Base-by-base conservation (phyloP, 2,113 vertebrate species). In the Pelusios castaneus region DNA sequence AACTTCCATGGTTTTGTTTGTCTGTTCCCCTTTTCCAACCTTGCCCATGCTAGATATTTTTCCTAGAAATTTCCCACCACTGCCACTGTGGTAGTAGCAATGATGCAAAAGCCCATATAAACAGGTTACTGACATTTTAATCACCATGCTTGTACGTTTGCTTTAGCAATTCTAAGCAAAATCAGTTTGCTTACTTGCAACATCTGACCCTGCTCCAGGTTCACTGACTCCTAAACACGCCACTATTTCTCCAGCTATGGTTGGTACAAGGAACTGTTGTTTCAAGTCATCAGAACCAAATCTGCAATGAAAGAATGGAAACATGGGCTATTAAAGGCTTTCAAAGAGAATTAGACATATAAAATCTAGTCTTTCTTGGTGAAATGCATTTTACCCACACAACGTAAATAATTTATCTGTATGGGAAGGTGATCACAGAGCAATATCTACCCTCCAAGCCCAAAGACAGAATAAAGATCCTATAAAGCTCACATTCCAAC, bases 201-300 rank as follows among this genome's bases (percentile, higher is more conserved):
- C 99, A 95, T 99, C 99, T 45, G 98, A 99, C 54, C 98, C 98
- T 49, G 98, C 98, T 92, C 97, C 98, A 12, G 96, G 80, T 97
- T 99, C 98, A 85, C 98, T 99, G 82, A 99, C 90, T 89, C 98
- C 98, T 14, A 99, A 97, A 86, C 98, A 99, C 89, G 95, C 98
- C 91, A 99, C 98, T 85, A 98, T 95, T 93, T 99, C 98, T 88
- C 99, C 98, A 92, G 95, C 94, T 92, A 98, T 96, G 70, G 98
- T 97, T 31, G 98, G 98, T 67, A 94, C n/a, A 0, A 99, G 98
- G 87, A 99, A 99, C 90, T 99, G 97, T 60, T 96, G 96, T 95
- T 98, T 99, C 79, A 99, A 95, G 94, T 98, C 98, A 47, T 97
- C 95, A 41, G 98, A 98, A 63, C 98, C 98, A 98, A 98, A 98